These are phyloP conservation scores for Atethmia centrago DNA, from an alignment of 2,888 invertebrate genomes.

Conservation along the genomic window DNA sequence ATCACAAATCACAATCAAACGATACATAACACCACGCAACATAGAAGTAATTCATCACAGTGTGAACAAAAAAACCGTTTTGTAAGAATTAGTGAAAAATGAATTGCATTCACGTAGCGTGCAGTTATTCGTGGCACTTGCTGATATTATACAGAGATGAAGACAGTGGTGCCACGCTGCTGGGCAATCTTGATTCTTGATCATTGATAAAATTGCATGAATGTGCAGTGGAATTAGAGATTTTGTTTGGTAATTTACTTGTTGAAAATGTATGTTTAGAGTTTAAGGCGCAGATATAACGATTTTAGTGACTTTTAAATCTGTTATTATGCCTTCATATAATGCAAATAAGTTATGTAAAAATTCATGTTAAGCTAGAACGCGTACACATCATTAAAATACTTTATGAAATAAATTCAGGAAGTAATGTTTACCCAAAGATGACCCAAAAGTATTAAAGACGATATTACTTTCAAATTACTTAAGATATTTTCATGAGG, in stretches of 20 bases:
- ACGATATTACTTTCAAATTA: no score
- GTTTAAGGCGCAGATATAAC: no score
- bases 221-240: constrained; percentile 42
- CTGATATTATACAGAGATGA: constrained; percentile 51
- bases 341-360: no score
- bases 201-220: constrained; percentile 54
- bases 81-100: constrained; percentile 65
- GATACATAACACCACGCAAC: neutral
- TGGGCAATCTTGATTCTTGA: constrained; percentile 60
- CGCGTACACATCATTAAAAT: no score
- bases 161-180: constrained; percentile 40
- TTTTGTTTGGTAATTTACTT: constrained; percentile 4
- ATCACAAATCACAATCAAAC: constrained; percentile 1
- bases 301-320: no score
- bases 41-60: constrained; percentile 40
- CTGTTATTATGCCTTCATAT: no score
- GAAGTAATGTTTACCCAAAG: no score
- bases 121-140: constrained; percentile 51
- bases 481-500: no score
- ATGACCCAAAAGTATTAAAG: no score
- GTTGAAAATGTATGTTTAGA: neutral
- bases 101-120: constrained; percentile 61
- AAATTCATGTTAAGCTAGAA: no score
- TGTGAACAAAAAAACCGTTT: constrained; percentile 61
- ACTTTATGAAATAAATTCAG: no score